Evolutionary conservation across 2,888 invertebrate species (phyloP), one percentile per base, ranked within the genome.

Genomic region (Itoplectis maculator): DNA sequence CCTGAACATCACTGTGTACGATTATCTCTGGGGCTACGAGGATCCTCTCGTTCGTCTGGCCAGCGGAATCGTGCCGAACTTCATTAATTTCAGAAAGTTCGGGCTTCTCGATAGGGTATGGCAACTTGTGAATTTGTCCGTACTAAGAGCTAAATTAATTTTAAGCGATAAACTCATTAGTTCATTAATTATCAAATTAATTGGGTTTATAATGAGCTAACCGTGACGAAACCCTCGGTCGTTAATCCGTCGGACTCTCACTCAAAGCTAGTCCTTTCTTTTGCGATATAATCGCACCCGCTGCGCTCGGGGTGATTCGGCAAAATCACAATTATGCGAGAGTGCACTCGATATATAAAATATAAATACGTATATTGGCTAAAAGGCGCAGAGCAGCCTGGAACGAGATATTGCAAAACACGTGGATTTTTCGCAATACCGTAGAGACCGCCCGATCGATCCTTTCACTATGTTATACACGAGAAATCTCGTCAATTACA

Each of bases 21-120:
- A 97, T 37, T 96, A 95, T 89, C 93, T 97, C 13, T 97, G 97
- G 96, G 97, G 97, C 0, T 97, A 97, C 90, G 95, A 96, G 0
- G 97, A 98, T 89, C 94, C 94, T 0, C 89, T 98, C 56, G 95
- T 98, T 65, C 93, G 93, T 0, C 90, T 97, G 42, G 97, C 96
- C 0, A 95, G 96, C 85, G 94, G 94, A 23, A 92, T 96, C 51
- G 91, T 97, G 18, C 97, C 97, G 0, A 95, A 94, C n/a, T 96
- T 97, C 94, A 96, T 98, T 13, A 95, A 97, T 87, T 97, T 97
- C 88, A 93, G 94, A n/a, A 95, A 95, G 88, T 96, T 98, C 87
- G 98, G 98, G 0, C 94, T 98, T 61, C 93, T 98, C 86, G 97
- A 97, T 88, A 94, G 97, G 93, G 97, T 97, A 92, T 94, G 95